Evolutionary conservation across 2,888 invertebrate species (phyloP), one percentile per base, ranked within the genome.

Genomic region (Dioctria rufipes): DNA sequence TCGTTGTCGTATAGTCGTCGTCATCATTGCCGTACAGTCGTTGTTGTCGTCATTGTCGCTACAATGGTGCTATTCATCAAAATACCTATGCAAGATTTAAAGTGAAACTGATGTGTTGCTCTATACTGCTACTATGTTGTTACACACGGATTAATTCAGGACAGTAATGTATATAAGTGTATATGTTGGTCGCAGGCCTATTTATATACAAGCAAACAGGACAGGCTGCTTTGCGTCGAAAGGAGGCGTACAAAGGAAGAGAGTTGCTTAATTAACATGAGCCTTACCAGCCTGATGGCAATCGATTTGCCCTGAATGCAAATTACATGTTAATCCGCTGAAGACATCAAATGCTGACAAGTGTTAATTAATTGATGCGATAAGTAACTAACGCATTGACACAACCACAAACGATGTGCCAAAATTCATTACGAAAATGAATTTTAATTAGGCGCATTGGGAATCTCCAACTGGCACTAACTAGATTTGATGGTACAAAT

Each of bases 331-430:
- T 79, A 79, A 79, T 79, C 67, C 71, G 71, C 69, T 80, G 71
- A 80, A 46, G 71, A 63, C 80, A 80, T 80, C 69, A 71, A 80
- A 51, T 37, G 13, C 67, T 79, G 79, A 79, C 79, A 79, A 79
- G 79, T 79, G 79, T 79, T 79, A 79, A 79, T 79, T 79, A 79
- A 79, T 79, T 79, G 79, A 79, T 79, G 79, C 51, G 67, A 79
- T 79, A 79, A 79, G 79, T 79, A 79, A 79, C 67, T 79, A 67
- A 67, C 66, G 58, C 66, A 79, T 79, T 58, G 66, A 43, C 67
- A 60, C 58, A 79, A 11, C 46, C 58, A 67, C 67, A 79, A 79
- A 79, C 67, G 71, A 63, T 71, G 80, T 80, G 51, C 49, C 61
- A 51, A 80, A 80, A 80, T 69, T 80, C 58, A 80, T 69, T 60